phyloP scores from a whole-genome alignment of 2,888 invertebrate species.

The Macrophya alboannulata region DNA sequence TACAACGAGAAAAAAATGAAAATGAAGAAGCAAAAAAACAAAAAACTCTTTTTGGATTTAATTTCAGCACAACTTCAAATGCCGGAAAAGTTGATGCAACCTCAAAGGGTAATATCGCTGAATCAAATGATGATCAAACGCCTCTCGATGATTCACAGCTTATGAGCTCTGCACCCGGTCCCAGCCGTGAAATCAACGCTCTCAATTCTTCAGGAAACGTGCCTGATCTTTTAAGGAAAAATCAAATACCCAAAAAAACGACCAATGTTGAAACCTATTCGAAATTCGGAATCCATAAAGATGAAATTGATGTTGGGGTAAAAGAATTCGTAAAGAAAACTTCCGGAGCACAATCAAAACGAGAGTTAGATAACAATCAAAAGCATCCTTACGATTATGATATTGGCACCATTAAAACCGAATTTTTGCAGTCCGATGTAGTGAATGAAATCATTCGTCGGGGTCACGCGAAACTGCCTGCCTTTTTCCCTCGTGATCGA shows the following conservation, averaged over 20 bases:
- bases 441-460: background rate
- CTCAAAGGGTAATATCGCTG: background rate
- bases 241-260: background rate
- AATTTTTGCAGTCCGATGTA: background rate
- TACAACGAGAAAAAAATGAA: background rate
- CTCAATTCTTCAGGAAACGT: background rate
- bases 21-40: background rate
- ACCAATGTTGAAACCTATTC: slow-evolving; percentile 1
- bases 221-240: background rate
- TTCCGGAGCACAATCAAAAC: background rate
- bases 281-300: background rate
- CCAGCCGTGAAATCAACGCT: background rate
- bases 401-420: background rate
- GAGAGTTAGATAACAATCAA: background rate
- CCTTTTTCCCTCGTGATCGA: background rate
- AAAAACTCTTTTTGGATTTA: background rate
- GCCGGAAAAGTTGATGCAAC: background rate
- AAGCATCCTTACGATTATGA: background rate
- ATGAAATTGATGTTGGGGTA: background rate
- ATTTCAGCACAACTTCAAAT: slow-evolving; percentile 1
- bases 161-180: background rate
- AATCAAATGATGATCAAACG: slow-evolving; percentile 1
- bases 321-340: background rate
- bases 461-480: background rate
- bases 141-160: background rate